Evolutionary conservation across 2,888 invertebrate genomes (phyloP), one percentile per base, ranked within the genome.

Genomic region (Rhagophthalmus giganteus): DNA sequence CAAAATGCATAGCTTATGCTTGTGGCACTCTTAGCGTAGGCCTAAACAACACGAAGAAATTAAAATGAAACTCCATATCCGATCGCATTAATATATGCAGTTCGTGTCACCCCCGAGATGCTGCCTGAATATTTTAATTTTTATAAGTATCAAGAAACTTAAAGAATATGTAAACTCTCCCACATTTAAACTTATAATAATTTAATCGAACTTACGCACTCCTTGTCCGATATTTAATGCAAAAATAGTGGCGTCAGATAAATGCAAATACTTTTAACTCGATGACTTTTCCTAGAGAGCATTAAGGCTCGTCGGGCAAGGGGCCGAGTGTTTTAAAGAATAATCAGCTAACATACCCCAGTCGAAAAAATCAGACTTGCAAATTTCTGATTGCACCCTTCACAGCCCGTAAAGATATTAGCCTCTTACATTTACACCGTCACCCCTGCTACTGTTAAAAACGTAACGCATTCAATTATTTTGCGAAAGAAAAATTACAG

Each of bases 291-390:
- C 68, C 64, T 65, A 62, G 65, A 66, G 66, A 65, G 13, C 24
- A 66, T 67, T 68, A 70, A 67, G 50, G 54, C 49, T 46, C 51
- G 39, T 54, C 47, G 27, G 28, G 34, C 47, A 41, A 53, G 47
- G 67, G 68, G 69, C 67, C 70, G 65, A 74, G 69, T 73, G 71
- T 73, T 74, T 74, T 73, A 73, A 74, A 73, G 73, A 73, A 74
- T 74, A 74, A 73, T 74, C 73, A 72, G 58, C 66, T 64, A 62
- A 64, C 69, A 64, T 66, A 63, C 68, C 69, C 70, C 63, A 64
- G 62, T 65, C 62, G 67, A 72, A 73, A 74, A 74, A 74, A 74
- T 74, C 74, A 74, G 71, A 74, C 73, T 74, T 74, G 74, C 74
- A 74, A 74, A 74, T 74, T 72, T 71, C 66, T 69, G 68, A 71